Evolutionary conservation across 2,113 vertebrate species (phyloP), one percentile per base, ranked within the genome.

Genomic region (Salminus brasiliensis): DNA sequence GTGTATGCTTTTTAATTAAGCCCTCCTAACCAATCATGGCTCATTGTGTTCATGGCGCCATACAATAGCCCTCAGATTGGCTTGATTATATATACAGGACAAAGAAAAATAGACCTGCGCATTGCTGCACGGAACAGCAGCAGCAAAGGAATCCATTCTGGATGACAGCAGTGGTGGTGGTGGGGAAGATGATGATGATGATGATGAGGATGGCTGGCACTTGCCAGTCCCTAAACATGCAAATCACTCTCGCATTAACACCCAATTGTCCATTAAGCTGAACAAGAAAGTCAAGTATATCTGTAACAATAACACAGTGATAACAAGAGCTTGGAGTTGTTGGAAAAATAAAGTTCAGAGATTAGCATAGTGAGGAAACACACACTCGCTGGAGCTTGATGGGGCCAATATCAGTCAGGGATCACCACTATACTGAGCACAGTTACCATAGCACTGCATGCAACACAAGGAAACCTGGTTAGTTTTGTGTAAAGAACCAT

Each of bases 1-100:
- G 84, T 85, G 83, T 82, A 81, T 80, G 32, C 36, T 36, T 85
- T 87, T 82, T 87, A 88, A 76, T 75, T 76, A 63, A 32, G 67
- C 79, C 63, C 81, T 81, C 60, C 80, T 74, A 72, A 73, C 82
- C 85, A 90, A 90, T 91, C 88, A 91, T 70, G 66, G 76, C 76
- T 82, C 84, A 87, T 91, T 90, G 89, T 89, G 86, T 89, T 83
- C 79, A 80, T 76, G 62, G 83, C 59, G 55, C 29, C 71, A 59
- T 79, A 87, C 85, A 88, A 86, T 86, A 79, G 67, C 65, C 27
- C 68, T 70, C 75, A 90, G 85, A 89, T 91, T 89, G 85, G 86
- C 78, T 80, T 84, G 83, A 87, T 90, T 88, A 84, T 75, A 49
- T 81, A 81, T 78, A 85, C 75, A 75, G 74, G 71, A 73, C 27